Base-by-base conservation (phyloP, 2,113 vertebrate genomes). In the Varanus komodoensis region DNA sequence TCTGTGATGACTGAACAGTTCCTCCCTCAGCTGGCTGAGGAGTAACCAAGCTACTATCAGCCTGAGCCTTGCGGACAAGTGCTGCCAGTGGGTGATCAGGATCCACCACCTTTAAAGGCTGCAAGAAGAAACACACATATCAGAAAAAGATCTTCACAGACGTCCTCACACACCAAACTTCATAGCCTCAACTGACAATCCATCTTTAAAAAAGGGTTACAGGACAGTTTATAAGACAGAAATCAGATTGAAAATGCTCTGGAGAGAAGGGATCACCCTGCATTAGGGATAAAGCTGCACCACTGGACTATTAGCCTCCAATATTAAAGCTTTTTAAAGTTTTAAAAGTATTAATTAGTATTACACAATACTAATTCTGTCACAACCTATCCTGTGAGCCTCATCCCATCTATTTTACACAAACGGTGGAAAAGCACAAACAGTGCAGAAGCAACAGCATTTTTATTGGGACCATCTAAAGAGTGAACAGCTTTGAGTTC, bases 91-190 rank as follows among this genome's bases (percentile, higher is more conserved):
- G 99, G 89, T 99, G 99, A 96, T 99, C 99, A 0, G 99, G 99
- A 90, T 99, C 99, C 91, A 99, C 98, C 8, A 99, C 98, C 93
- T 98, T 98, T 82, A 99, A 94, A 92, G 99, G 99, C 99, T 99
- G 92, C 34, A 91, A 90, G 91, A 1, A 93, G 78, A n/a, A 92
- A 86, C 92, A 67, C 91, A 61, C 67, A 7, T 21, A 23, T 19
- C 1, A 34, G 61, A 21, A 21, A 52, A 15, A 68, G 57, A 61
- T 27, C 54, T 50, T 93, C 57, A 89, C 14, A n/a, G 7, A 11
- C 23, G 17, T 11, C 0, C n/a, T 17, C 14, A 32, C 1, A 34
- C 27, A 6, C 8, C 19, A 19, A 9, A 5, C 0, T 73, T 48
- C 48, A 29, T 67, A 19, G 15, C 8, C 29, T 44, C 19, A 61